These are phyloP conservation scores for Apis dorsata DNA, from an alignment of 1,140 invertebrate genomes.

Conservation along the genomic window DNA sequence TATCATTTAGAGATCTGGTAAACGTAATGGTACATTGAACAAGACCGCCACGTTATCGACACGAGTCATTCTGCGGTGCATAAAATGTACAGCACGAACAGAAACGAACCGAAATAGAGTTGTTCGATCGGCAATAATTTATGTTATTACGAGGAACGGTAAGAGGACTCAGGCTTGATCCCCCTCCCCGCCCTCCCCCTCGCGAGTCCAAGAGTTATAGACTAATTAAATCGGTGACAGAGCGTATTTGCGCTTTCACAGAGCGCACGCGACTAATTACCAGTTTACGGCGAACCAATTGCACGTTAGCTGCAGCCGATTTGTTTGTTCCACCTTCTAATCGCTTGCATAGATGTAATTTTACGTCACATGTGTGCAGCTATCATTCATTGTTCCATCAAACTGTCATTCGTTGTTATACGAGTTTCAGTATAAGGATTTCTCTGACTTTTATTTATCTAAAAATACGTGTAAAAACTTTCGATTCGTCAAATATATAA, in stretches of 20 bases:
- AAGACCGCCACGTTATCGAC: constrained; percentile 20
- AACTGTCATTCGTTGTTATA: neutral
- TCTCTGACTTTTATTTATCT: too few species aligned
- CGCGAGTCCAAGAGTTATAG: constrained; percentile 59
- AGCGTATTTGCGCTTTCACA: constrained; percentile 65
- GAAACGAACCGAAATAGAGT: constrained; percentile 23
- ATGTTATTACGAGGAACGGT: constrained; percentile 48
- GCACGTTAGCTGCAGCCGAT: constrained; percentile 51
- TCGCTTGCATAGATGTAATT: constrained; percentile 57
- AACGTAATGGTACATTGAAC: constrained; percentile 7
- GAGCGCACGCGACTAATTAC: constrained; percentile 61
- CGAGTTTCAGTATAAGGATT: too few species aligned
- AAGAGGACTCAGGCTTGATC: constrained; percentile 34
- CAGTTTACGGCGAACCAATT: constrained; percentile 66
- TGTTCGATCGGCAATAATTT: constrained; percentile 54
- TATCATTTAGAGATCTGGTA: neutral
- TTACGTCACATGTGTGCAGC: constrained; percentile 6
- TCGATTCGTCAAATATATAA: too few species aligned
- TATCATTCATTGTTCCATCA: constrained; percentile 34
- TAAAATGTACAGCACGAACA: constrained; percentile 39
- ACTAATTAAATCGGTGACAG: constrained; percentile 69
- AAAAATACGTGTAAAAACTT: too few species aligned
- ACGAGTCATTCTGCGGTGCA: constrained; percentile 9
- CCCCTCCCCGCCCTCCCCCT: too few species aligned
- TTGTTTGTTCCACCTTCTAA: constrained; percentile 60